Base-by-base conservation (phyloP, 1,140 invertebrate genomes). In the Leucophenga varia region DNA sequence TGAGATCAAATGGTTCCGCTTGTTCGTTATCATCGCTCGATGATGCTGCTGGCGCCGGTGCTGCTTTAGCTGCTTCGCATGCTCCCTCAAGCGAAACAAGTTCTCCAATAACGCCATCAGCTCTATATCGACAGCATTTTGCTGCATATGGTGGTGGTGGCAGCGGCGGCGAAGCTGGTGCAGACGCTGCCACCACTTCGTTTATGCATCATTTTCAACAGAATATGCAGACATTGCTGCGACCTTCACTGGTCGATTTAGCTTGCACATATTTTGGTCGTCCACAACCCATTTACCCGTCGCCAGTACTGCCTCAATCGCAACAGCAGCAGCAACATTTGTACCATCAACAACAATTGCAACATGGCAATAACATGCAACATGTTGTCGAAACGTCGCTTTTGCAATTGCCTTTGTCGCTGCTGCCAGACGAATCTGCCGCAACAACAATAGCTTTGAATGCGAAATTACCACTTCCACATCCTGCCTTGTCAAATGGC, bases 191-290 rank as follows among this genome's bases (percentile, higher is more conserved):
- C 34, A 51, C 59, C 12, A 30, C 35, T 34, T 44, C 42, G 22
- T 72, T 71, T 21, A 69, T 72, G 64, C 70, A 73, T 39, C 70
- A 73, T 47, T 72, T 73, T 7, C 70, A 72, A 35, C 64, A 72
- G 54, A 72, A 72, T 43, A 72, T 73, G 70, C 70, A 73, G 50
- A 55, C 54, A 10, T 49, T 73, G 38, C 45, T 73, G 37, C 51
- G 67, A 51, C 70, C 70, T 32, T 70, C 70, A 10, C 56, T 73
- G 12, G 65, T 73, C 36, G 70, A 73, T 30, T 43, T 73, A 34
- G 70, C 70, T 16, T 73, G 70, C 52, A 64, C 70, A 6, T 73
- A 73, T 43, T 73, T 73, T 28, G 67, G 58, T 2, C 61, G 61
- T 3, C 49, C 67, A 18, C 50, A 41, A 34, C 55, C 46, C 50